Conservation (phyloP, 2,797 vertebrate genomes). For the Phaenicophaeus curvirostris region DNA sequence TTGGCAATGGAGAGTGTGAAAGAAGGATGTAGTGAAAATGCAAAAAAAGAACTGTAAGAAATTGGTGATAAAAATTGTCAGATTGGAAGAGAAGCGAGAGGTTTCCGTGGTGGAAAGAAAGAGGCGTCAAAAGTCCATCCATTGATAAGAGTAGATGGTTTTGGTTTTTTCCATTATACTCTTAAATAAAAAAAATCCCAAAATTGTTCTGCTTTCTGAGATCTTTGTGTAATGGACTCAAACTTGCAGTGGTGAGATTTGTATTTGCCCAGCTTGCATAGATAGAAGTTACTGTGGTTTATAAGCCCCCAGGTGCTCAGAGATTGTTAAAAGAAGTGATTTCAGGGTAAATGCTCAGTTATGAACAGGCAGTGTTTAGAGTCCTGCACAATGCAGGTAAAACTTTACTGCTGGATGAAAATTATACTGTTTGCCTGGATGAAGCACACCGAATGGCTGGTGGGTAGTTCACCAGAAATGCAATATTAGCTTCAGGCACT, state of each 20-base stretch:
- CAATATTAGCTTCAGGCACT: background rate
- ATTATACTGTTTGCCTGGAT: background rate
- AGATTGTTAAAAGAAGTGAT: background rate
- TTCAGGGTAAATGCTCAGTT: background rate
- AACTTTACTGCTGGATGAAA: background rate
- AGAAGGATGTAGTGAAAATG: background rate
- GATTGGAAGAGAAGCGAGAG: background rate
- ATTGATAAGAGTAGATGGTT: background rate
- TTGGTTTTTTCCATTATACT: background rate
- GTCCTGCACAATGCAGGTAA: background rate
- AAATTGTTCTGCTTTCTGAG: background rate
- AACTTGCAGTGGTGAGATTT: background rate
- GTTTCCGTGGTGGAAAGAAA: background rate
- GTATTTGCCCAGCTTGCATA: background rate
- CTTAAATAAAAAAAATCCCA: background rate
- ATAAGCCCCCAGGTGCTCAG: background rate
- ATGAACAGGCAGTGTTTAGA: background rate
- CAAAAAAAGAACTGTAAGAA: background rate
- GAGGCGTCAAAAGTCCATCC: background rate
- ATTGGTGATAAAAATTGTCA: background rate
- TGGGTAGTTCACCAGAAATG: slow-evolving; percentile 5
- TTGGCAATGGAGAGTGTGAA: background rate
- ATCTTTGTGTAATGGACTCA: background rate
- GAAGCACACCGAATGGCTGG: background rate
- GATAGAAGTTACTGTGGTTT: background rate